Evolutionary conservation across 2,888 invertebrate species (phyloP), one percentile per base, ranked within the genome.

Genomic region (Drosophila kokeensis): DNA sequence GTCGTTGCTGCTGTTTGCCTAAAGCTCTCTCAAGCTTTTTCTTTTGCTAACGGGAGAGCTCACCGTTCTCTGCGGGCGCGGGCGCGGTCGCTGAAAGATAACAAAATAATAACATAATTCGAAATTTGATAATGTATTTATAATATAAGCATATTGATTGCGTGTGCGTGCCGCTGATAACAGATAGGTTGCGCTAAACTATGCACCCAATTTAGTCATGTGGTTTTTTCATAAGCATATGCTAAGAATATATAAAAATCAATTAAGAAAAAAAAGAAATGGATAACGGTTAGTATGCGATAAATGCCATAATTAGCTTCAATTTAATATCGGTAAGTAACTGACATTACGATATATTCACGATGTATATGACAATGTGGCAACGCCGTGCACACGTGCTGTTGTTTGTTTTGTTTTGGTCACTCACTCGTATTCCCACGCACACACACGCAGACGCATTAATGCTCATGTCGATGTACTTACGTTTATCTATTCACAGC

Each of bases 81-180:
- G 24, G 49, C n/a, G 54, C n/a, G 34, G 11, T 42, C 24, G 11
- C 67, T 74, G 21, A 42, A 63, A 48, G 49, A 57, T 18, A 57
- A 63, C 24, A 24, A 36, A 18, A 57, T 45, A 40, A 18, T 32
- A 72, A 34, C 29, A 53, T 52, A 52, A 45, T 68, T 65, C 45
- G 36, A 53, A 49, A 36, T 36, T 36, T 38, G 32, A 74, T 29
- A 36, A 24, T 36, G 24, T 54, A 45, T 63, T 64, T 38, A 50
- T 66, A 50, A 45, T 61, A 66, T 61, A 61, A 55, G 59, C 48
- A 78, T 55, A 29, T 24, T 40, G 24, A 24, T 34, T 53, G 60
- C 45, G 59, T 64, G 55, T 57, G 54, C 58, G 42, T 54, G 32
- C 24, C 4, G 21, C 13, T 65, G 75, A 77, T 79, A 79, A 69